A percentile compares a stretch with the other conserved stretches of the same genome.
phyloP scores from a whole-genome alignment of 2,888 invertebrate species.

The Chloromyia formosa region DNA sequence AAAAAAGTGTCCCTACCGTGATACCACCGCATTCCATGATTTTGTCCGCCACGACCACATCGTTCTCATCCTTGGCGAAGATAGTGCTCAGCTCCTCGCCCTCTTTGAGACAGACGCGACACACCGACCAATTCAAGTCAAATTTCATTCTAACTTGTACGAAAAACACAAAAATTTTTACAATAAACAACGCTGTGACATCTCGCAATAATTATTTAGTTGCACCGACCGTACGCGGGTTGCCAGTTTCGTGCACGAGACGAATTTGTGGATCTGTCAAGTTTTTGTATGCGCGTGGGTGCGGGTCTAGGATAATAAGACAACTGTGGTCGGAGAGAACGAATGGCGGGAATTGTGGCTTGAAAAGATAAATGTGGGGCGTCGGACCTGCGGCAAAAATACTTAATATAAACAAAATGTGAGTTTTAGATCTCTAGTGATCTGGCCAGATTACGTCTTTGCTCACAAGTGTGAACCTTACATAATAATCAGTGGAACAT shows the following conservation, averaged over 20 bases:
- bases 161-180: not conserved
- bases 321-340: too few species aligned
- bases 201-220: conserved; percentile 26
- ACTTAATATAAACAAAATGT: too few species aligned
- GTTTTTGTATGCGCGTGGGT: not conserved
- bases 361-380: too few species aligned
- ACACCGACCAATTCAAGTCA: conserved; percentile 47
- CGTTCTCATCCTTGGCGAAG: conserved; percentile 48
- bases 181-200: conserved; percentile 38
- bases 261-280: not conserved
- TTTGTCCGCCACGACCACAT: conserved; percentile 47
- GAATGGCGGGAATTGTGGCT: too few species aligned
- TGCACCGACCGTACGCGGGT: conserved; percentile 4
- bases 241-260: not conserved
- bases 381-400: too few species aligned
- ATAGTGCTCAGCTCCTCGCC: conserved; percentile 49
- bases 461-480: too few species aligned
- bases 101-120: conserved; percentile 51
- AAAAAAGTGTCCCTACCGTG: conserved; percentile 43
- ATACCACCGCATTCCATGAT: conserved; percentile 50
- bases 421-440: too few species aligned
- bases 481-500: too few species aligned
- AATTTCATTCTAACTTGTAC: conserved; percentile 40
- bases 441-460: too few species aligned
- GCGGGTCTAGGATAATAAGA: too few species aligned